Percentiles rank a stretch among this genome's conserved stretches.
phyloP scores from a whole-genome alignment of 2,888 invertebrate genomes.

The Leucoptera coffeella region DNA sequence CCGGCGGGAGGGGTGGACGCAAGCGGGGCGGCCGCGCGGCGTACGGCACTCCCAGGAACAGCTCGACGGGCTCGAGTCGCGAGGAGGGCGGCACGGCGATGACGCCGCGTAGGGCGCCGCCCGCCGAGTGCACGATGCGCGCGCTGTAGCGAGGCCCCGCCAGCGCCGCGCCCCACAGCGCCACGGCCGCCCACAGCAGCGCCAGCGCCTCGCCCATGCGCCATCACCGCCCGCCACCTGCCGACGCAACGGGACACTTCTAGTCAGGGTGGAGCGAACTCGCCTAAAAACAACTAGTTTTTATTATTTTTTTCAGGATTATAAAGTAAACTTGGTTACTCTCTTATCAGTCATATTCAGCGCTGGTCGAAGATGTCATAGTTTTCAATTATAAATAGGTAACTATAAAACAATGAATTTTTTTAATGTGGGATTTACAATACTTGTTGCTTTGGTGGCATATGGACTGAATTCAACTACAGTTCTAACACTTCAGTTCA shows the following conservation, averaged over 20 bases:
- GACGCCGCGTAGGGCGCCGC: conserved; percentile 63
- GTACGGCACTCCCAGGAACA: conserved; percentile 81
- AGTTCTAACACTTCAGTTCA: too few species aligned
- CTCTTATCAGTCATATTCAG: too few species aligned
- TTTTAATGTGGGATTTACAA: too few species aligned
- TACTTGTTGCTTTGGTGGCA: too few species aligned
- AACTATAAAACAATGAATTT: too few species aligned
- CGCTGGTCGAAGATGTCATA: too few species aligned
- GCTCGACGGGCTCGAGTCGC: conserved; percentile 72
- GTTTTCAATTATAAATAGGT: too few species aligned
- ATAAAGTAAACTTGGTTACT: too few species aligned
- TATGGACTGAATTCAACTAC: too few species aligned
- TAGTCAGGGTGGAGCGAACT: too few species aligned
- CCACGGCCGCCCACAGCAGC: conserved; percentile 31
- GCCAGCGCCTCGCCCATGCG: conserved; percentile 45
- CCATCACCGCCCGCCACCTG: conserved; percentile 32
- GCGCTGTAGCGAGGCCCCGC: conserved; percentile 68
- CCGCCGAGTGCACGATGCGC: conserved; percentile 73
- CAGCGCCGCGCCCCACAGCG: conserved; percentile 18
- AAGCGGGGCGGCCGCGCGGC: conserved; percentile 68
- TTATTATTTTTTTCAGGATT: too few species aligned
- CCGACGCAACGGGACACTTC: not conserved
- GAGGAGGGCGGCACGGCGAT: conserved; percentile 65
- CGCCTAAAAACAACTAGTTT: too few species aligned
- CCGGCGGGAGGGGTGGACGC: conserved; percentile 63